A percentile compares a stretch with the other conserved stretches of the same genome.
Evolutionary conservation across 2,888 invertebrate genomes (phyloP).

Genomic region (Caprella mutica): DNA sequence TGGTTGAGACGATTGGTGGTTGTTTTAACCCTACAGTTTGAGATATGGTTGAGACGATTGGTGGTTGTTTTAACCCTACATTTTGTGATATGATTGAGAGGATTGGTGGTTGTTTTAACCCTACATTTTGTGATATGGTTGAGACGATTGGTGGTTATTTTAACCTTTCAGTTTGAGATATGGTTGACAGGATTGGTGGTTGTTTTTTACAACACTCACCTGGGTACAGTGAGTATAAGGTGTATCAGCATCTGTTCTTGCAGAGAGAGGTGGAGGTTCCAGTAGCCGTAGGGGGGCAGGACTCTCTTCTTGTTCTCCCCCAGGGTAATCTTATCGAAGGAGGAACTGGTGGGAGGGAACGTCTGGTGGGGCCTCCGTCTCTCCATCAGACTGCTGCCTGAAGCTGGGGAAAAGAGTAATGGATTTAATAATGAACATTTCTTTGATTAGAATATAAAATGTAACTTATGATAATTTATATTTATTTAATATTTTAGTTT

Average conservation of each 20-base stretch:
- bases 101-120: too few relatives aligned
- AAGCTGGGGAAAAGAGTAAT: neutral
- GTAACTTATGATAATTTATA: neutral
- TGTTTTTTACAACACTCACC: constrained; percentile 45
- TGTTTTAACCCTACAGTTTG: too few relatives aligned
- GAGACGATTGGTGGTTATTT: too few relatives aligned
- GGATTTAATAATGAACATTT: neutral
- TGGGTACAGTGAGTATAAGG: constrained; percentile 39
- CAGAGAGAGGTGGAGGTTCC: constrained; percentile 66
- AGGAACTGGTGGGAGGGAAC: constrained; percentile 83
- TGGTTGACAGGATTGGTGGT: too few relatives aligned
- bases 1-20: too few relatives aligned
- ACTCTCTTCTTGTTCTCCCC: constrained; percentile 77
- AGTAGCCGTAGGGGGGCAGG: constrained; percentile 86
- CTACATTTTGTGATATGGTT: too few relatives aligned
- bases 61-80: too few relatives aligned
- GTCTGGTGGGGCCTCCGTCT: constrained; percentile 44
- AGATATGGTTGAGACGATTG: too few relatives aligned
- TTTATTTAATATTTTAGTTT: too few relatives aligned
- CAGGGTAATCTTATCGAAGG: constrained; percentile 76
- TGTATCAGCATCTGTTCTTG: constrained; percentile 23
- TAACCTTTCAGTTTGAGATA: too few relatives aligned
- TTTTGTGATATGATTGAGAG: too few relatives aligned
- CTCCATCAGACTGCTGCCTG: constrained; percentile 14
- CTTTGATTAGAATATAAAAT: neutral